A percentile compares a stretch with the other conserved stretches of the same genome.
These are phyloP conservation scores for Schizopygopsis pylzovi DNA, from an alignment of 2,797 vertebrate genomes.

Conservation along the genomic window DNA sequence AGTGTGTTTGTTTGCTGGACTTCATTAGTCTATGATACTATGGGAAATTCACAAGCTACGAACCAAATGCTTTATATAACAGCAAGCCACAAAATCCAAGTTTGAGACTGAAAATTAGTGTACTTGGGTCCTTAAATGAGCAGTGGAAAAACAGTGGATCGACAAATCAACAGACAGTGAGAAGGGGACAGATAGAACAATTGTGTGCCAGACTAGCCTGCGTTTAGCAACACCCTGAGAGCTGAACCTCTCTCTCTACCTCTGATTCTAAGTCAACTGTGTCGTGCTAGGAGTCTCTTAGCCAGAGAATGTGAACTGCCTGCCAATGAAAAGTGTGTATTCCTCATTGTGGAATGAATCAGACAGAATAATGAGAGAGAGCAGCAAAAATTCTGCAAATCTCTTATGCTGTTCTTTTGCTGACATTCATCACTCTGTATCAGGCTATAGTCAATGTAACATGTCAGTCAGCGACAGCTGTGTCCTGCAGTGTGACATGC, in stretches of 20 bases:
- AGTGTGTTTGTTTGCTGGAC: background rate
- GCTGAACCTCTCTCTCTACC: constrained; percentile 27
- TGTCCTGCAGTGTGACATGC: background rate
- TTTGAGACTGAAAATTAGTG: constrained; percentile 14
- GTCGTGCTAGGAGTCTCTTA: constrained; percentile 36
- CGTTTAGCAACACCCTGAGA: constrained; percentile 46
- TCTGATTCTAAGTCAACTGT: constrained; percentile 46
- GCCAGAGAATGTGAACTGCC: constrained; percentile 29
- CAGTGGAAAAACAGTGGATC: background rate
- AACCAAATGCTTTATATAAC: constrained; percentile 28
- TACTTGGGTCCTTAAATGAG: background rate
- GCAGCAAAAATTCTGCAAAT: background rate
- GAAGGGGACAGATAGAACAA: background rate
- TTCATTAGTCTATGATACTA: constrained; percentile 7
- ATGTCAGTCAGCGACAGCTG: background rate
- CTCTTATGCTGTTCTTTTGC: background rate
- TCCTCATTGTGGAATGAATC: background rate
- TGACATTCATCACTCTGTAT: background rate
- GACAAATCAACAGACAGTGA: background rate
- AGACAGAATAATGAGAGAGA: background rate
- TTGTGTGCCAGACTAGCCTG: background rate
- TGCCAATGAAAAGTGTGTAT: constrained; percentile 33
- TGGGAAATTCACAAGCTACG: constrained; percentile 22
- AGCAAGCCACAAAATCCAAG: constrained; percentile 6
- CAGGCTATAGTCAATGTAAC: background rate